Conservation (phyloP, 1,140 invertebrate genomes). For the Drosophila repletoides region DNA sequence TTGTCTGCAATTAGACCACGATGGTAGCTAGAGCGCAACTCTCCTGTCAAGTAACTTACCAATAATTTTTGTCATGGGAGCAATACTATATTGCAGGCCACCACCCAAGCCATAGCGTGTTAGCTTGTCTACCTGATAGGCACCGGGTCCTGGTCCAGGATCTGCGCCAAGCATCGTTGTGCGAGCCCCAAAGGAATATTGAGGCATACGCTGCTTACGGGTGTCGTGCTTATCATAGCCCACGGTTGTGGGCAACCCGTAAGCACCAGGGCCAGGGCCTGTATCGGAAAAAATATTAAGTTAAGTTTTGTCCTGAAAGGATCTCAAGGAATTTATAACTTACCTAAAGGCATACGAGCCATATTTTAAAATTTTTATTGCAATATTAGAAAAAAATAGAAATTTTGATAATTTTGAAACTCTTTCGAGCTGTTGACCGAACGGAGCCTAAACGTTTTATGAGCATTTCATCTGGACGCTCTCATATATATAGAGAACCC, state of each 20-base stretch:
- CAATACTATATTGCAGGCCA: conserved; percentile 75
- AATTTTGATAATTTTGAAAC: conserved; percentile 50
- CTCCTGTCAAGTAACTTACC: conserved; percentile 26
- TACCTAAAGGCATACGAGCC: conserved; percentile 59
- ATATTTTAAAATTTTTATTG: conserved; percentile 44
- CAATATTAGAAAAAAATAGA: conserved; percentile 62
- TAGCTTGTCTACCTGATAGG: conserved; percentile 62
- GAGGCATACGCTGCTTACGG: conserved; percentile 84
- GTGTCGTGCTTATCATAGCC: conserved; percentile 85
- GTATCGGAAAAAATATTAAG: background rate
- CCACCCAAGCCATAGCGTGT: conserved; percentile 62
- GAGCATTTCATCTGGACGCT: background rate
- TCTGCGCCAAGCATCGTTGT: conserved; percentile 21
- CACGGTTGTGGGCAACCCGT: conserved; percentile 84
- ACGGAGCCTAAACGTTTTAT: conserved; percentile 19
- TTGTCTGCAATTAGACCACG: conserved; percentile 41
- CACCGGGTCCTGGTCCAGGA: conserved; percentile 67
- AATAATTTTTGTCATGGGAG: conserved; percentile 38
- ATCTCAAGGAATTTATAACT: background rate
- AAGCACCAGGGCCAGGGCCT: conserved; percentile 86
- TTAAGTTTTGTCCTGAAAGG: background rate
- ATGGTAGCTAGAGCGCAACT: background rate
- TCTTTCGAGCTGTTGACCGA: conserved; percentile 52
- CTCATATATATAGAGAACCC: background rate
- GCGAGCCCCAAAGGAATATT: conserved; percentile 84